A percentile compares a stretch with the other conserved stretches of the same genome.
These are phyloP conservation scores for Syngnathus scovelli DNA, from an alignment of 2,113 vertebrate genomes.

Conservation along the genomic window DNA sequence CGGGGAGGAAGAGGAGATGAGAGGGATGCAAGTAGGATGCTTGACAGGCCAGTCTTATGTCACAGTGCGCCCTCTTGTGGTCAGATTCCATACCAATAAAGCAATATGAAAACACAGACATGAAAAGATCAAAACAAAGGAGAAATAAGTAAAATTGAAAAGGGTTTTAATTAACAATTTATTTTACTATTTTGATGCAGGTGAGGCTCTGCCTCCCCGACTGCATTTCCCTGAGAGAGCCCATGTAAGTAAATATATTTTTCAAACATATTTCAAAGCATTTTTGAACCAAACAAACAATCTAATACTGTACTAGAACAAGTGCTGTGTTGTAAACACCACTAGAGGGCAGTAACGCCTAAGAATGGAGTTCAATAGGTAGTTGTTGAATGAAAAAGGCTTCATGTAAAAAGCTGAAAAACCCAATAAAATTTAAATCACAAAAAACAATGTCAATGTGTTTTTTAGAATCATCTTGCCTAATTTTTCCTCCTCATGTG, in stretches of 20 bases:
- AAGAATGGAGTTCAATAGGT: neutral
- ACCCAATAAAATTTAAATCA: neutral
- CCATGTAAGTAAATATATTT: neutral
- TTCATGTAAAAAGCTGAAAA: neutral
- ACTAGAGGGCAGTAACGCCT: neutral
- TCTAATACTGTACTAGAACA: neutral
- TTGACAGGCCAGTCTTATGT: neutral
- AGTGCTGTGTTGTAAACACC: neutral
- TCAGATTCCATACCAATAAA: no score
- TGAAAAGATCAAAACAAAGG: no score
- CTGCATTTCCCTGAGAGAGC: neutral
- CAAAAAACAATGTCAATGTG: neutral
- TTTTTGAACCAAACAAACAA: neutral
- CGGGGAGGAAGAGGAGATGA: neutral
- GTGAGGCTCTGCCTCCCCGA: neutral
- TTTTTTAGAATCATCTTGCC: neutral
- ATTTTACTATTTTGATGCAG: neutral
- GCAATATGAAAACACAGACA: neutral
- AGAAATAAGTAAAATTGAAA: no score
- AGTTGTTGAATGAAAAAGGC: neutral
- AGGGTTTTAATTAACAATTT: no score
- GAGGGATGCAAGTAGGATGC: neutral
- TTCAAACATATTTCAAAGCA: neutral
- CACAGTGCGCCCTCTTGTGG: conserved; percentile 33
- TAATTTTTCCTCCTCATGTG: conserved; percentile 37